Percentiles rank a stretch among this genome's conserved stretches.
These are phyloP conservation scores for Lobophora halterata DNA, from an alignment of 2,888 invertebrate species.

Conservation along the genomic window DNA sequence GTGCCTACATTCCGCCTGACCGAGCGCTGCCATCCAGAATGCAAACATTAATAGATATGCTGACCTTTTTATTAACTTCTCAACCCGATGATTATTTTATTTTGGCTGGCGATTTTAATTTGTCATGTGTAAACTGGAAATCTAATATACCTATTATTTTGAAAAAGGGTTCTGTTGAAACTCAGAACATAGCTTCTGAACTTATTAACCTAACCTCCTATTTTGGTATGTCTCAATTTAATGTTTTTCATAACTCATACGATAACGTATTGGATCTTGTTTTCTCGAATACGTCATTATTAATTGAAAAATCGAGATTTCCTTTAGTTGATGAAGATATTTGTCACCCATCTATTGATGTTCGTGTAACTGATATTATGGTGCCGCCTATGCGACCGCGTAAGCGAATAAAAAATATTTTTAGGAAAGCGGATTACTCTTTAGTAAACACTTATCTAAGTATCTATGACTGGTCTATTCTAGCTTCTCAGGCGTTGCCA, in stretches of 20 bases:
- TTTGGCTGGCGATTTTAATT: slow-evolving; percentile 11
- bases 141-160: background rate
- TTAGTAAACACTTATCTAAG: slow-evolving; percentile 4
- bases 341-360: background rate
- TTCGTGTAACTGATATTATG: background rate
- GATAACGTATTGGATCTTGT: slow-evolving; percentile 7
- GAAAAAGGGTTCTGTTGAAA: slow-evolving; percentile 3
- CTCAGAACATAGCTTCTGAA: slow-evolving; percentile 1
- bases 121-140: slow-evolving; percentile 5
- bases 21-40: background rate
- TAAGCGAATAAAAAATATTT: background rate
- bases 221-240: slow-evolving; percentile 2
- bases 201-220: slow-evolving; percentile 1
- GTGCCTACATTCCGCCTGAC: slow-evolving; percentile 9
- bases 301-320: background rate
- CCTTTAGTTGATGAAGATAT: background rate
- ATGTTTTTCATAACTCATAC: background rate
- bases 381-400: background rate
- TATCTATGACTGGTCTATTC: slow-evolving; percentile 8
- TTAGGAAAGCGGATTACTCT: slow-evolving; percentile 4
- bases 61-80: background rate
- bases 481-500: background rate
- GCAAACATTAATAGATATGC: background rate
- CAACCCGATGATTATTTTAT: slow-evolving; percentile 6
- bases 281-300: slow-evolving; percentile 1